These are phyloP conservation scores for Spongilla lacustris DNA, from an alignment of 37 sponge, comb jelly and placozoan genomes.

Conservation along the genomic window DNA sequence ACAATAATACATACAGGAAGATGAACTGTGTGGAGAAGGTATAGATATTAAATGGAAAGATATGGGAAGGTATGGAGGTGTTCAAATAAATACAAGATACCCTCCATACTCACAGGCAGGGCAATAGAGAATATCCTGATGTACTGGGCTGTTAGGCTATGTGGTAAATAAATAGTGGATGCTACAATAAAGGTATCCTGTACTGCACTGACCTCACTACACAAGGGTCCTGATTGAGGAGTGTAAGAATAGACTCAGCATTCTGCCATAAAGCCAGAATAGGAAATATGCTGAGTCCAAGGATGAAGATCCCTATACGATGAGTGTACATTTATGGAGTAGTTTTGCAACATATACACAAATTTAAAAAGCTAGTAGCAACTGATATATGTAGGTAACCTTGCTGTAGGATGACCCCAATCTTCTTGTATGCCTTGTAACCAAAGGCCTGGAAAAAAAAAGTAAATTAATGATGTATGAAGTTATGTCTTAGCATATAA, in stretches of 20 bases:
- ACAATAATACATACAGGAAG: constrained; percentile 23
- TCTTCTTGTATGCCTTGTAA: constrained; percentile 59
- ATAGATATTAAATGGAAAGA: not conserved
- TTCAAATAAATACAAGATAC: not conserved
- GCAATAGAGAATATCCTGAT: constrained; percentile 6
- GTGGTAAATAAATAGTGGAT: not conserved
- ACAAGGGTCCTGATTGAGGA: constrained; percentile 59
- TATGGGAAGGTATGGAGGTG: not conserved
- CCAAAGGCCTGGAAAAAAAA: constrained; percentile 55
- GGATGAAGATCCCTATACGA: not conserved
- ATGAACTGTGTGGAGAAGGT: not conserved
- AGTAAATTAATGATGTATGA: no score
- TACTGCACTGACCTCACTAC: constrained; percentile 31
- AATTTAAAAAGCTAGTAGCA: no score
- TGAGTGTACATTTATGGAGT: not conserved
- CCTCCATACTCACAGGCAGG: constrained; percentile 14
- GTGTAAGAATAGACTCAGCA: constrained; percentile 56
- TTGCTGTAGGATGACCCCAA: constrained; percentile 62
- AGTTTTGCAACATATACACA: no score
- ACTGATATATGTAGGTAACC: constrained; percentile 5
- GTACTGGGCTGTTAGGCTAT: not conserved
- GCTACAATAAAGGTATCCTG: not conserved
- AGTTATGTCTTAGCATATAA: not conserved
- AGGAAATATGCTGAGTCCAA: constrained; percentile 4
- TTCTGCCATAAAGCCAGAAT: constrained; percentile 49